Conservation (phyloP, 1,140 invertebrate genomes). For the Sipha flava region DNA sequence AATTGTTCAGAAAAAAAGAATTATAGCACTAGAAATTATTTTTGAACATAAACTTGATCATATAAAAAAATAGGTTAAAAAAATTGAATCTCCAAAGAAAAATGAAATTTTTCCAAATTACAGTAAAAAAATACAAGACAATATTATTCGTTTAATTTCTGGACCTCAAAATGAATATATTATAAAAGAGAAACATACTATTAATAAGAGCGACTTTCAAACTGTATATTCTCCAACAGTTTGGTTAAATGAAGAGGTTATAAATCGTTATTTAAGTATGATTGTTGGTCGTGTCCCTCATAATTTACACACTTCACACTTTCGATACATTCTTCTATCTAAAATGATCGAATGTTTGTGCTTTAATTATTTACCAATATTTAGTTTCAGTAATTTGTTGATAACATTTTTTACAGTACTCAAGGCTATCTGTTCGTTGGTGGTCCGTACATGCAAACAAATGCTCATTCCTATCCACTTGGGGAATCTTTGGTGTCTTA, state of each 20-base stretch:
- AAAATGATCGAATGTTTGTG: constrained; percentile 6
- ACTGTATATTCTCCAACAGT: background rate
- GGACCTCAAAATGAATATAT: background rate
- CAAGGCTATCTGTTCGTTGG: constrained; percentile 16
- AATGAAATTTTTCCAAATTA: background rate
- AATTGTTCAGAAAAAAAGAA: background rate
- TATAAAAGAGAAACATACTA: background rate
- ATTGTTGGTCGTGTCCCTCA: background rate
- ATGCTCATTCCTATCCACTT: constrained; percentile 87
- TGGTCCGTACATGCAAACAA: constrained; percentile 55
- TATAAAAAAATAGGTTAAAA: background rate
- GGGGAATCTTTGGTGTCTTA: constrained; percentile 93
- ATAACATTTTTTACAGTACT: background rate
- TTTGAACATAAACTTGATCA: background rate
- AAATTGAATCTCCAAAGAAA: background rate
- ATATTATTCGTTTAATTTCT: background rate
- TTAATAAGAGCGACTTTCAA: background rate
- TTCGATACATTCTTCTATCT: constrained; percentile 22
- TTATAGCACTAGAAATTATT: too few relatives aligned
- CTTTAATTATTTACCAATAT: background rate
- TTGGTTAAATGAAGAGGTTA: constrained; percentile 26
- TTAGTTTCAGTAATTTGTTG: background rate
- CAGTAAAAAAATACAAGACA: background rate
- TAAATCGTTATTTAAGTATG: constrained; percentile 4
- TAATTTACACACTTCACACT: background rate